Evolutionary conservation across 2,113 vertebrate species (phyloP).

Genomic region (cat (Felis catus)): F.catus_Fca126_mat1.0 CM031415.1:110412501-110413000

Average conservation of each 20-base stretch:
- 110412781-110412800: background rate
- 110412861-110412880: slow-evolving; percentile 1
- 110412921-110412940: too few species aligned
- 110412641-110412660: background rate
- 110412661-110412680: background rate
- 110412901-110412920: too few species aligned
- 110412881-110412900: background rate
- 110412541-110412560: background rate
- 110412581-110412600: background rate
- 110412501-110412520: too few species aligned
- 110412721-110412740: background rate
- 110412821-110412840: background rate
- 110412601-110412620: background rate
- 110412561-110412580: background rate
- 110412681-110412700: background rate
- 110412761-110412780: background rate
- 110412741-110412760: background rate
- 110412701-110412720: background rate
- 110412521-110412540: too few species aligned
- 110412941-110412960: too few species aligned
- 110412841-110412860: background rate
- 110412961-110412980: too few species aligned
- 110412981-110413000: too few species aligned
- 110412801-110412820: background rate
- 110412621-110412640: background rate